A percentile compares a stretch with the other conserved stretches of the same genome.
Conservation (phyloP, 2,797 vertebrate genomes). For the Echeneis naucrates region DNA sequence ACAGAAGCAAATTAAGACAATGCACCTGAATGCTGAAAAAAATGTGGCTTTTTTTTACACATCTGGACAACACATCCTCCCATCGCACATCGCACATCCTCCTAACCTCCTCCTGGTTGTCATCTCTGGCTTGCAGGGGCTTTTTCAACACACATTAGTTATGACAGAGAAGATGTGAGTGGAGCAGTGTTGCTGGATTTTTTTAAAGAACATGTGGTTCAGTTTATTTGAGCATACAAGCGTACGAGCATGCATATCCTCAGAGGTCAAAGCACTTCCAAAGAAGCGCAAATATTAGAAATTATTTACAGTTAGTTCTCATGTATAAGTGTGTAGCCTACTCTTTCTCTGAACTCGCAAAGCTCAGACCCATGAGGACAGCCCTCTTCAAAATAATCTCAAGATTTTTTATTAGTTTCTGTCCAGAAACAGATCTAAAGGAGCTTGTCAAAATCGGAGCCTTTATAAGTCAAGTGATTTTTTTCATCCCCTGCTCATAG, state of each 20-base stretch:
- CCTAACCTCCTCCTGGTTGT: constrained; percentile 25
- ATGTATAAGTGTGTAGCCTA: constrained; percentile 3
- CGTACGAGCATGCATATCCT: constrained; percentile 12
- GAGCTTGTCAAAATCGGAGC: background rate
- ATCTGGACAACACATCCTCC: constrained; percentile 73
- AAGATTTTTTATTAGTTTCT: constrained; percentile 43
- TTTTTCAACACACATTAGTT: constrained; percentile 10
- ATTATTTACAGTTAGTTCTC: constrained; percentile 24
- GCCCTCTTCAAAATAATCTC: constrained; percentile 27
- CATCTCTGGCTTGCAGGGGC: constrained; percentile 28
- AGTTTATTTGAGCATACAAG: constrained; percentile 46
- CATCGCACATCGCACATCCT: constrained; percentile 56
- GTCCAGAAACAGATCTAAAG: constrained; percentile 24
- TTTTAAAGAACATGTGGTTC: constrained; percentile 47
- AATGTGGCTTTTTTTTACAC: no score
- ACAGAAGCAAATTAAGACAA: constrained; percentile 37
- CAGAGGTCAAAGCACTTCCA: constrained; percentile 31
- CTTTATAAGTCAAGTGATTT: constrained; percentile 8
- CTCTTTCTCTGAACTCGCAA: constrained; percentile 1
- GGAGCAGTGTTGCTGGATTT: constrained; percentile 12
- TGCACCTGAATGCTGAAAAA: constrained; percentile 49
- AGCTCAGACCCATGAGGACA: constrained; percentile 44
- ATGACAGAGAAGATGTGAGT: constrained; percentile 29
- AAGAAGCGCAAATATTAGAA: constrained; percentile 36
- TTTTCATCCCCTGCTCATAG: constrained; percentile 25